Evolutionary conservation across 2,888 invertebrate species (phyloP).

Genomic region (Ctena decussata): DNA sequence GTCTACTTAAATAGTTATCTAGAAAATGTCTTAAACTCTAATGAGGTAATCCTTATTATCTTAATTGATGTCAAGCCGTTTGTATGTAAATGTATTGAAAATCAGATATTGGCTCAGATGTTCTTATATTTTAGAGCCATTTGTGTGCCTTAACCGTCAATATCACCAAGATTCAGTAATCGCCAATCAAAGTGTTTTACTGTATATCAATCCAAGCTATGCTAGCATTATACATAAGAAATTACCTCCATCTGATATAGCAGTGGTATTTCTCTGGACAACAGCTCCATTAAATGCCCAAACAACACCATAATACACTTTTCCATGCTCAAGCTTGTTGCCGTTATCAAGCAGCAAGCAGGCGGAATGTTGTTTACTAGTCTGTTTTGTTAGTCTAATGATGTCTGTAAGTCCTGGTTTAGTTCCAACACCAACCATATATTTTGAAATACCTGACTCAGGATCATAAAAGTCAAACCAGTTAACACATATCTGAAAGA

Average conservation of each 20-base stretch:
- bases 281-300: constrained; percentile 26
- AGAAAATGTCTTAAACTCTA: no score
- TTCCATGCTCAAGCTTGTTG: neutral
- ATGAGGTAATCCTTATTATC: no score
- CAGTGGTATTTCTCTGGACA: constrained; percentile 12
- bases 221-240: no score
- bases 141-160: no score
- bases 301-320: constrained; percentile 15
- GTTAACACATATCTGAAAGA: constrained; percentile 73
- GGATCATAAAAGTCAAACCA: constrained; percentile 76
- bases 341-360: neutral
- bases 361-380: neutral
- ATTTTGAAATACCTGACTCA: constrained; percentile 68
- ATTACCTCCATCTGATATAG: constrained; percentile 29
- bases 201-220: no score
- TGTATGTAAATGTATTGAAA: no score
- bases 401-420: neutral
- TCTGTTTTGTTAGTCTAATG: neutral
- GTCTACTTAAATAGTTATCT: no score
- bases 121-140: no score
- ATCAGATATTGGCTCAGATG: no score
- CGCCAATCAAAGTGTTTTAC: no score
- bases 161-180: no score
- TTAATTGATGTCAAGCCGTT: no score
- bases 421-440: neutral